Evolutionary conservation across 2,888 invertebrate genomes (phyloP), one percentile per base, ranked within the genome.

Genomic region (Trilocha varians): DNA sequence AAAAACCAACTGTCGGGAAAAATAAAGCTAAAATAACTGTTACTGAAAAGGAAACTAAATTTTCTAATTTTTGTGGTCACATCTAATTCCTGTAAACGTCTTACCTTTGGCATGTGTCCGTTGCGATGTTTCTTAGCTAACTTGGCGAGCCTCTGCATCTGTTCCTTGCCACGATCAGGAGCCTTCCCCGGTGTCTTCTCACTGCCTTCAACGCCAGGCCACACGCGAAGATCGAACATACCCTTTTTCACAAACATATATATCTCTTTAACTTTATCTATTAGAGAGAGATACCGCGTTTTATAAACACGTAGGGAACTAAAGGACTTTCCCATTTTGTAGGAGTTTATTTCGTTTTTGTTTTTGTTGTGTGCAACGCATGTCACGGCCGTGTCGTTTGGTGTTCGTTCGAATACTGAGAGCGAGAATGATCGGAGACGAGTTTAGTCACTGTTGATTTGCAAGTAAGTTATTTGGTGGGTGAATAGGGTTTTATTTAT

Each of bases 41-140:
- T n/a, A n/a, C n/a, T n/a, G n/a, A n/a, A n/a, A n/a, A n/a, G n/a
- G n/a, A n/a, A n/a, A n/a, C n/a, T n/a, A n/a, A n/a, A n/a, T n/a
- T n/a, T n/a, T n/a, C n/a, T n/a, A n/a, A n/a, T n/a, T n/a, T n/a
- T n/a, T n/a, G n/a, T n/a, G n/a, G n/a, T n/a, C n/a, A n/a, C n/a
- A n/a, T n/a, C n/a, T n/a, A n/a, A n/a, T n/a, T n/a, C n/a, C n/a
- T n/a, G n/a, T n/a, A n/a, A n/a, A n/a, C n/a, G 3, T 82, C 76
- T 46, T 61, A 89, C 91, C 86, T 97, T 96, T 25, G 93, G 93
- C 80, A 99, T 93, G 64, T 97, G 96, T 9, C 98, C 98, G 72
- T 96, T 95, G 42, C 95, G 87, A 70, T 98, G 97, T 66, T 96
- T 96, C 75, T 98, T 98, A 0, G 94, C 94, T 36, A 98, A 79